Percentiles rank a stretch among this genome's conserved stretches.
Evolutionary conservation across 2,113 vertebrate species (phyloP).

Genomic region (Thalassoma bifasciatum): DNA sequence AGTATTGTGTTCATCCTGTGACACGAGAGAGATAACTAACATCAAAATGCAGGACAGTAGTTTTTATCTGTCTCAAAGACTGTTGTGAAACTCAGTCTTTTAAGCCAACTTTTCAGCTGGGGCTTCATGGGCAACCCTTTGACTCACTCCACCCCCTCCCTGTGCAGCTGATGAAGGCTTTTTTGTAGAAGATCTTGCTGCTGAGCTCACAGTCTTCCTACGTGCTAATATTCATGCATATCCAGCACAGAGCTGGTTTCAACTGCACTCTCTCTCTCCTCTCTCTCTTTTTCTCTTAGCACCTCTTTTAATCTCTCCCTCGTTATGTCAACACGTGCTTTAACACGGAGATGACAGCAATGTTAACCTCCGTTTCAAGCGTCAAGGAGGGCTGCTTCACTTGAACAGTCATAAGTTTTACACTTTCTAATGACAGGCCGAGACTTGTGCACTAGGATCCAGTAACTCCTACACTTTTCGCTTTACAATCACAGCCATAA

Average conservation of each 20-base stretch:
- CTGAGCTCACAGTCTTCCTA: not conserved
- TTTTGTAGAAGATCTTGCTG: conserved; percentile 27
- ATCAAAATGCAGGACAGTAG: not conserved
- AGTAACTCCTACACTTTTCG: conserved; percentile 20
- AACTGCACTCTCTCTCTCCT: not conserved
- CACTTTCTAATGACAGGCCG: conserved; percentile 45
- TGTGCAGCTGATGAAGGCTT: conserved; percentile 27
- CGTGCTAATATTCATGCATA: not conserved
- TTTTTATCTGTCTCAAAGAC: not conserved
- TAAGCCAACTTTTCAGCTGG: conserved; percentile 17
- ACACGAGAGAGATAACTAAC: not conserved
- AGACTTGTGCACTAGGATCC: conserved; percentile 29
- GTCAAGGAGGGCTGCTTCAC: conserved; percentile 19
- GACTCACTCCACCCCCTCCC: conserved; percentile 53
- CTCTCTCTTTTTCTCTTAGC: not conserved
- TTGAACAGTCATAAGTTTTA: conserved; percentile 3
- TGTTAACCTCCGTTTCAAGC: not conserved
- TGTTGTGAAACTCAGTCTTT: conserved; percentile 11
- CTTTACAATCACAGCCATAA: conserved; percentile 35
- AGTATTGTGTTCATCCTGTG: not conserved
- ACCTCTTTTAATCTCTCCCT: conserved; percentile 2
- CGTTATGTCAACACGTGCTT: conserved; percentile 4
- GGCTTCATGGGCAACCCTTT: conserved; percentile 55
- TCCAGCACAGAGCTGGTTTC: conserved; percentile 6
- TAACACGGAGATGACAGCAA: not conserved